Evolutionary conservation across 2,797 vertebrate species (phyloP), one percentile per base, ranked within the genome.

Genomic region (Chrysocyon brachyurus): DNA sequence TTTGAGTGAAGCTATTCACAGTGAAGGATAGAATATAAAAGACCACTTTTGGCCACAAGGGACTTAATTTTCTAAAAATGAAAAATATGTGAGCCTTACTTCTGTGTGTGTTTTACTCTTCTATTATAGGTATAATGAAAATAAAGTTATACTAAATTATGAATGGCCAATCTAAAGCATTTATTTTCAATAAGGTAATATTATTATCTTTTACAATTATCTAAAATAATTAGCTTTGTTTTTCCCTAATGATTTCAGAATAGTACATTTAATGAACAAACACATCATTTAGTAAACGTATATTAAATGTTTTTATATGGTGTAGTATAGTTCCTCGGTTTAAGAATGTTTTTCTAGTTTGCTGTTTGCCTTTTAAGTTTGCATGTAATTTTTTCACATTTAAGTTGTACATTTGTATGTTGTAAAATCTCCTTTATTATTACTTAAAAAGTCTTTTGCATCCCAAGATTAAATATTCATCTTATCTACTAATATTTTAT

Each of bases 391-490:
- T 91, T 87, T 90, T 96, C 31, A 92, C 59, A 81, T 89, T 89
- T 90, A 89, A 95, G n/a, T 95, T 96, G 64, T 94, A 87, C 4
- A 72, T 94, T 93, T 93, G 26, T 94, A 81, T 90, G 78, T 93
- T 97, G 36, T 91, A 68, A 78, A 56, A 10, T 81, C 36, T 75
- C 7, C 26, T 79, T 96, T 92, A 92, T 92, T 92, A 90, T 94
- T 94, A 78, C 82, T 90, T 90, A 96, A 59, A 96, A 93, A 68
- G 2, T 57, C 28, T 28, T 95, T 93, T 91, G 31, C 86, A 78
- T 40, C 31, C 19, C 24, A 78, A 89, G n/a, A 93, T 95, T 95
- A 96, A 96, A 97, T 92, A 84, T 79, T 96, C 70, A 93, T 79
- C 82, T 88, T 19, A 52, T 85, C 46, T 94, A 5, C 94, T 93